Evolutionary conservation across 2,888 invertebrate genomes (phyloP).

Genomic region (Mylabris sibirica): DNA sequence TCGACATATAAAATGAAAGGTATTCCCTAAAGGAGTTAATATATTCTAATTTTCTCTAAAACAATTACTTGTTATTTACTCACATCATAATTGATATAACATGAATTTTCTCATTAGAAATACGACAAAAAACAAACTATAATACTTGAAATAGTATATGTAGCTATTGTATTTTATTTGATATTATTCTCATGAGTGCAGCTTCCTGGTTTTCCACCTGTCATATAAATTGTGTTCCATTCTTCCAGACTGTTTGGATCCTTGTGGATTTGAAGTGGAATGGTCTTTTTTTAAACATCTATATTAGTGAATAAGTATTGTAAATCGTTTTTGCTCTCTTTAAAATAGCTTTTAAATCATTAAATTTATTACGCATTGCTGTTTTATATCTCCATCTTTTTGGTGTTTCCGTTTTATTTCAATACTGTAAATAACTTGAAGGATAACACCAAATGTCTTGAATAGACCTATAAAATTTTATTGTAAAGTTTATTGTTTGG

Average conservation of each 20-base stretch:
- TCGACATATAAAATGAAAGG: neutral
- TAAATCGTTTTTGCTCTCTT: neutral
- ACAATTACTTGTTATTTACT: neutral
- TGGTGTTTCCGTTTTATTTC: conserved; percentile 34
- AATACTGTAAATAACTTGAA: conserved; percentile 38
- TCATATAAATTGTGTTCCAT: conserved; percentile 34
- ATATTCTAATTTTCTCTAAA: neutral
- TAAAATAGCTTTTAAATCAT: conserved; percentile 19
- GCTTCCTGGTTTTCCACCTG: conserved; percentile 34
- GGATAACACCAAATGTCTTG: conserved; percentile 37
- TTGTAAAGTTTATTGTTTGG: conserved; percentile 32
- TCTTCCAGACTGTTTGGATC: conserved; percentile 23
- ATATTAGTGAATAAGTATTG: neutral
- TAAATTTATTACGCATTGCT: conserved; percentile 35
- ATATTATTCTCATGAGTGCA: conserved; percentile 36
- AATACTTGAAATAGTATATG: neutral
- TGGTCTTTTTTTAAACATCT: neutral
- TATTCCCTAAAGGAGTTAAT: neutral
- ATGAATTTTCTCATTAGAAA: neutral
- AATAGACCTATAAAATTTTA: conserved; percentile 41
- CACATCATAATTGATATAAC: neutral
- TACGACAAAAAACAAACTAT: neutral
- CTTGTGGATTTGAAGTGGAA: conserved; percentile 22
- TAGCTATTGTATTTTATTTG: conserved; percentile 30
- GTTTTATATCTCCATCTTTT: conserved; percentile 37